These are phyloP conservation scores for Coelogynopora nodosa DNA, from an alignment of 2,888 invertebrate species.

Conservation along the genomic window DNA sequence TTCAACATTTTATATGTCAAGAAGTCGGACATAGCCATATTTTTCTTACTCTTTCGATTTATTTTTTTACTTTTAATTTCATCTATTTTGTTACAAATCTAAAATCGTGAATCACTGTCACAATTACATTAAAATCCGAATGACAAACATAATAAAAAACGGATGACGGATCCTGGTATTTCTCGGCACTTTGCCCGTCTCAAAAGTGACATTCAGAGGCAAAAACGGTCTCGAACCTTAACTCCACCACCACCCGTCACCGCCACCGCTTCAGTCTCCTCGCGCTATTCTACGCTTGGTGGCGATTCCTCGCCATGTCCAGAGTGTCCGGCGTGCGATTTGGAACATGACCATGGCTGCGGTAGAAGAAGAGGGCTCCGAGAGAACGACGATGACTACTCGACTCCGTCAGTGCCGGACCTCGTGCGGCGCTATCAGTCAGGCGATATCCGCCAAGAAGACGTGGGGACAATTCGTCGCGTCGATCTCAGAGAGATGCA, in stretches of 20 bases:
- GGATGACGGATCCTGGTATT: slow-evolving; percentile 15
- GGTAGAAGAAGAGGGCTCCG: too few species aligned
- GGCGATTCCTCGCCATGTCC: not conserved
- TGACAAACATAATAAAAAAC: too few species aligned
- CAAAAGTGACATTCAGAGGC: slow-evolving; percentile 3
- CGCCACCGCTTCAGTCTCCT: not conserved
- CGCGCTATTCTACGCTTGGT: not conserved
- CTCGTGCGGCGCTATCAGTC: not conserved
- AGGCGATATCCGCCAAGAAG: not conserved
- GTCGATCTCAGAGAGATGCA: slow-evolving; percentile 37
- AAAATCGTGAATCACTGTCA: too few species aligned
- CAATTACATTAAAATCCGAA: too few species aligned
- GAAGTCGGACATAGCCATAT: too few species aligned
- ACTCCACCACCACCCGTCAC: not conserved
- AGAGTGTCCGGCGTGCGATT: not conserved
- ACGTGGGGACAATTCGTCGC: not conserved
- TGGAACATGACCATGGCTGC: not conserved
- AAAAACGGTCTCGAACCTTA: not conserved
- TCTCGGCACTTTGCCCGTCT: slow-evolving; percentile 10
- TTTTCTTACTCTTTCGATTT: too few species aligned
- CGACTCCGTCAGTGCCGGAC: not conserved
- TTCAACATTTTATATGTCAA: too few species aligned
- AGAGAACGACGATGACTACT: not conserved
- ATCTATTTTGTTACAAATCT: too few species aligned
- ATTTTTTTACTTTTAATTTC: too few species aligned